Conservation (phyloP, 2,797 vertebrate species). For the Cirrhinus molitorella region DNA sequence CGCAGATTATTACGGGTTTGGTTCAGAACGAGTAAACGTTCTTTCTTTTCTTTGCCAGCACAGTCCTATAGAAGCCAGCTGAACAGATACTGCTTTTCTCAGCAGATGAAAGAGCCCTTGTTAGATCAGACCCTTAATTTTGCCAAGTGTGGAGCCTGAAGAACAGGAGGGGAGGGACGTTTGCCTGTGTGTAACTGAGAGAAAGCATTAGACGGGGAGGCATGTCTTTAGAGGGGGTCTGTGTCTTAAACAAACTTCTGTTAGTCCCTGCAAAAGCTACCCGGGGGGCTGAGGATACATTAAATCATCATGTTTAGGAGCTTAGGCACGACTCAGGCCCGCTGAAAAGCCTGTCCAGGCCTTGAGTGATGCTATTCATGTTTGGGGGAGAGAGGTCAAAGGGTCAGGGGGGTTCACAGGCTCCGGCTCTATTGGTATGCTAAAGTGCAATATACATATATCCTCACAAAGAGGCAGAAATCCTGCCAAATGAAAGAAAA, state of each 20-base stretch:
- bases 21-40: conserved; percentile 8
- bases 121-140: conserved; percentile 48
- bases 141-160: conserved; percentile 30
- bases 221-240: conserved; percentile 68
- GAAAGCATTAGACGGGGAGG: conserved; percentile 61
- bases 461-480: conserved; percentile 13
- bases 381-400: conserved; percentile 85
- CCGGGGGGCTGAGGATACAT: conserved; percentile 82
- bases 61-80: neutral
- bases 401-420: conserved; percentile 90
- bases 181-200: conserved; percentile 40
- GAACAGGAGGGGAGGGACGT: conserved; percentile 36
- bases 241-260: conserved; percentile 56
- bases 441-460: conserved; percentile 80
- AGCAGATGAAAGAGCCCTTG: conserved; percentile 53
- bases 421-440: conserved; percentile 92
- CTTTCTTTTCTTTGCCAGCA: conserved; percentile 23
- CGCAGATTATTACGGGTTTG: conserved; percentile 30
- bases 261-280: conserved; percentile 47
- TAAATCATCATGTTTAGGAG: conserved; percentile 97
- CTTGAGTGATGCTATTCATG: conserved; percentile 88
- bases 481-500: neutral
- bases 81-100: conserved; percentile 38
- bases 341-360: conserved; percentile 83
- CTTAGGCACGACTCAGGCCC: conserved; percentile 86